Evolutionary conservation across 2,888 invertebrate genomes (phyloP).

Genomic region (Sinodicranocentrus sp.): DNA sequence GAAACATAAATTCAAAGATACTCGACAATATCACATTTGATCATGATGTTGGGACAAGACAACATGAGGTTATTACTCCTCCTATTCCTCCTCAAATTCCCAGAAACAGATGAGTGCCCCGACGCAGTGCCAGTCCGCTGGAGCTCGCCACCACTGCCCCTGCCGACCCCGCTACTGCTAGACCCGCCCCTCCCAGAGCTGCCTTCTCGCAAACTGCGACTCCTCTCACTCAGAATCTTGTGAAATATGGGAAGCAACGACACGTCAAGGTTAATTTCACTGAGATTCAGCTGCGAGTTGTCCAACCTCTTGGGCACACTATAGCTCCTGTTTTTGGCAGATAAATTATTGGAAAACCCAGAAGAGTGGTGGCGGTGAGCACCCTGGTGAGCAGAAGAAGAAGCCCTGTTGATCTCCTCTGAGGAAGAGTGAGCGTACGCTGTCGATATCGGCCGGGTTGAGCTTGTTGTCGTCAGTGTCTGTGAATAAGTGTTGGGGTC

Average conservation of each 20-base stretch:
- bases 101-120: no score
- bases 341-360: constrained; percentile 8
- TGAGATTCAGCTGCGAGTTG: constrained; percentile 70
- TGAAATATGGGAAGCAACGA: constrained; percentile 95
- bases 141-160: background rate
- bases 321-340: constrained; percentile 78
- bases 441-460: constrained; percentile 48
- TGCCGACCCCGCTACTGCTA: background rate
- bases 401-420: constrained; percentile 33
- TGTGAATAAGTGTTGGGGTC: constrained; percentile 53
- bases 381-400: background rate
- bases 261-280: constrained; percentile 82
- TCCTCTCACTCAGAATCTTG: constrained; percentile 80
- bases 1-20: constrained; percentile 83
- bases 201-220: constrained; percentile 25
- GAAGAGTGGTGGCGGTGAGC: constrained; percentile 26
- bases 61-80: constrained; percentile 81
- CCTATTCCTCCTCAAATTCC: constrained; percentile 38
- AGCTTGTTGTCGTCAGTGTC: constrained; percentile 59
- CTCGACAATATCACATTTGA: constrained; percentile 97
- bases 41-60: constrained; percentile 95
- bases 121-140: background rate
- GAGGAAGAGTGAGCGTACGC: constrained; percentile 44
- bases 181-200: background rate
- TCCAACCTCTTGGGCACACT: constrained; percentile 88